Evolutionary conservation across 2,797 vertebrate genomes (phyloP), one percentile per base, ranked within the genome.

Genomic region (Crenichthys baileyi): DNA sequence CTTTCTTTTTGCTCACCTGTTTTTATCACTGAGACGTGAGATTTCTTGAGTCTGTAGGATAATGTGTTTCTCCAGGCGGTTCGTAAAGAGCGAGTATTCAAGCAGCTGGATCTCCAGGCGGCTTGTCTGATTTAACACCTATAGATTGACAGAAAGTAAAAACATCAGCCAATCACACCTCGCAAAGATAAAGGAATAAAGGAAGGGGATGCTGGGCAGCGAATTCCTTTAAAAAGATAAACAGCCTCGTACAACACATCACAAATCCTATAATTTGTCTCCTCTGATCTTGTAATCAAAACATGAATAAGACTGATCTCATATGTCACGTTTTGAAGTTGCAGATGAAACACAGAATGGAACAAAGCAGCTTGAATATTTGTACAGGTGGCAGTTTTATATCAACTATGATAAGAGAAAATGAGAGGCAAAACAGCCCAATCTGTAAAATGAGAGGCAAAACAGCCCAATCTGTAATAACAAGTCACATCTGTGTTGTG

Each of bases 81-180:
- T 95, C 31, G 95, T 96, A 81, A 94, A 96, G 70, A 96, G 93
- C 0, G 95, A 96, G 83, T 96, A 95, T 82, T 96, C 96, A 11
- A 97, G 85, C 82, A 96, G 89, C 91, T 97, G 96, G 79, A 97
- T 96, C 93, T 97, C 96, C 80, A 97, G 88, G 76, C 96, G 94
- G 68, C 95, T 96, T 20, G 96, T 97, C 85, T 97, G 96, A 85
- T 96, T 97, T 83, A 96, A 85, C 76, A 97, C 95, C 96, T 97
- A 82, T 12, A 80, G 72, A 87, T 79, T 50, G 50, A 51, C 55
- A 11, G 31, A 22, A 74, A 74, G 72, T 75, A 58, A 9, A 75
- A 74, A 3, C 79, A 73, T 73, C 63, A 78, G 67, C 63, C 3
- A 15, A 20, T 79, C 70, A 3, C 31, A 70, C 5, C 39, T 2